A percentile compares a stretch with the other conserved stretches of the same genome.
Evolutionary conservation across 2,113 vertebrate species (phyloP).

Genomic region (Dendrocopos noguchii): DNA sequence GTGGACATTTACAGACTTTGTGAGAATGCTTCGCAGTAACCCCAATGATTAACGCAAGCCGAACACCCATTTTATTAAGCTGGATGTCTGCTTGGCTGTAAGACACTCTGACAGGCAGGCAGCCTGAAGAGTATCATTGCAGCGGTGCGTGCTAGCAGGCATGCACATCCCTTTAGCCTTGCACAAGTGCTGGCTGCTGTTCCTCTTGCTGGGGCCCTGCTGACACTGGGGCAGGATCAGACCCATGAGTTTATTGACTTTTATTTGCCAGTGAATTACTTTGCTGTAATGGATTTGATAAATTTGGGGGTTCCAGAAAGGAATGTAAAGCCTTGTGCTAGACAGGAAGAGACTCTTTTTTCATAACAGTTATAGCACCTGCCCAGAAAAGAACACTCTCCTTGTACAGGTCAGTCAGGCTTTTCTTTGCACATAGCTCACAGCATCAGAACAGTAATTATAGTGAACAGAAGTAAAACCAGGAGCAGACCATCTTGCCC

Average conservation of each 20-base stretch:
- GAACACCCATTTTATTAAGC: background rate
- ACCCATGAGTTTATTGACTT: background rate
- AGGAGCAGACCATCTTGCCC: background rate
- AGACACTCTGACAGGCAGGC: background rate
- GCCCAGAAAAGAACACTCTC: background rate
- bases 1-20: background rate
- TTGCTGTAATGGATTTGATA: accelerated
- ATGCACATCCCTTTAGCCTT: background rate
- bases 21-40: background rate
- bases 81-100: background rate
- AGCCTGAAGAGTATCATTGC: background rate
- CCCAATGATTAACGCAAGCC: background rate
- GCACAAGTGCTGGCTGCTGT: background rate
- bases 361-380: background rate
- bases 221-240: background rate
- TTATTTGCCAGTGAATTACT: background rate
- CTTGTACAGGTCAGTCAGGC: background rate
- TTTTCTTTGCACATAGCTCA: background rate
- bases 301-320: background rate
- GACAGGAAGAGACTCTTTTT: background rate
- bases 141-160: background rate
- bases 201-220: background rate
- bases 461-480: background rate
- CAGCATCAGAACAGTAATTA: background rate
- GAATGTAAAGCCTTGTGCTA: background rate